Base-by-base conservation (phyloP, 2,113 vertebrate genomes). In the Motacilla alba region DNA sequence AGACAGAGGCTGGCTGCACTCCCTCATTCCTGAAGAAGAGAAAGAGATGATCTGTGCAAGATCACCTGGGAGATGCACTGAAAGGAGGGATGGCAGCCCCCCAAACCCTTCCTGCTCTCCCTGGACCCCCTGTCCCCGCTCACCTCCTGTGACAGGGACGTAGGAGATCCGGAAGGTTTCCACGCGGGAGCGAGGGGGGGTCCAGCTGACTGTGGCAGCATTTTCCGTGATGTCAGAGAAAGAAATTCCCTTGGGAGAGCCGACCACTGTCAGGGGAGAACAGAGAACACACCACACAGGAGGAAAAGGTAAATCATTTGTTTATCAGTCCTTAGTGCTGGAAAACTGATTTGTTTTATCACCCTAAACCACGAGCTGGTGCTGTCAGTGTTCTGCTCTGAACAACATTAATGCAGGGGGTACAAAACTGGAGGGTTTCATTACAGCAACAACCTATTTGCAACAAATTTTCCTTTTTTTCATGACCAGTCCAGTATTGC, bases 201-300 rank as follows among this genome's bases (percentile, higher is more conserved):
- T 97, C 99, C 99, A 99, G 97, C 98, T 99, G 84, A 99, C 98
- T 0, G 98, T 98, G 81, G 99, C 98, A 0, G 99, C 98, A 1
- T 98, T 99, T 96, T 99, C 99, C 0, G 98, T 99, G 94, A 99
- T 98, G 70, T 99, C 99, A 13, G 99, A 99, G 98, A 99, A 99
- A 15, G 97, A 95, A 69, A 99, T 98, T 67, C 98, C 99, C 92
- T 98, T 99, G 8, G 98, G 99, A 81, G 98, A 96, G 41, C 98
- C 99, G 95, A 99, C 95, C 41, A 97, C 99, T 99, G 97, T 26
- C 37, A 58, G 31, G 44, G 46, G 60, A 94, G 76, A 78, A 8
- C 1, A 90, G 39, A 93, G 59, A 62, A 78, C 72, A 94, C 63
- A 96, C 13, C 77, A 94, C 50, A 56, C 3, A 53, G 63, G 95